phyloP scores from a whole-genome alignment of 2,113 vertebrate species.

The Alethe castanea region DNA sequence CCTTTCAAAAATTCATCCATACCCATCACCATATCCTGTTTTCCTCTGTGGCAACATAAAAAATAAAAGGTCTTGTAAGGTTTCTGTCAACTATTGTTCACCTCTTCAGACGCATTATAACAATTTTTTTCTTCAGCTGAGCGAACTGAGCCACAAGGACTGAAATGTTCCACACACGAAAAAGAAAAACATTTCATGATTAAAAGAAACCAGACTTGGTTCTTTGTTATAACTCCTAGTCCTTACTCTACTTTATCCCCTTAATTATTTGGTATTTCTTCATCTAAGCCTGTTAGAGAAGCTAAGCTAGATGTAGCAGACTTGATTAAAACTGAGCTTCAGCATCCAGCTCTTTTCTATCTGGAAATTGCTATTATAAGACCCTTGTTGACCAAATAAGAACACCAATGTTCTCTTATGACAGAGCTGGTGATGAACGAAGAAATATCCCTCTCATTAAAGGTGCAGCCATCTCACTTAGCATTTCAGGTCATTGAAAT shows the following conservation, averaged over 20 bases:
- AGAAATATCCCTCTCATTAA: not conserved
- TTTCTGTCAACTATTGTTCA: not conserved
- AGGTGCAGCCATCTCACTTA: not conserved
- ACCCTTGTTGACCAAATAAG: not conserved
- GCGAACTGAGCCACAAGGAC: not conserved
- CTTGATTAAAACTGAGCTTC: not conserved
- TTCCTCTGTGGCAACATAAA: not conserved
- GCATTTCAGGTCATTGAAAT: not conserved
- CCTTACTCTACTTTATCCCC: not conserved
- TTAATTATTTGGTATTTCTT: not conserved
- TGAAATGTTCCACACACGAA: not conserved
- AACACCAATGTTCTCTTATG: not conserved
- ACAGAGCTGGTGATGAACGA: not conserved
- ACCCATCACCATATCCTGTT: not conserved
- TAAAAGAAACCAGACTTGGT: not conserved
- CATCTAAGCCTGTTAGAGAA: not conserved
- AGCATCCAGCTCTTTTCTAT: not conserved
- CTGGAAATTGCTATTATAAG: not conserved
- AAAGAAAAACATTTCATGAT: not conserved
- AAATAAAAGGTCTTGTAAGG: not conserved
- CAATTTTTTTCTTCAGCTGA: not conserved
- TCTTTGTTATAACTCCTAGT: not conserved
- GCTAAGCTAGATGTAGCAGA: not conserved
- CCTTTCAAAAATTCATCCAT: not conserved
- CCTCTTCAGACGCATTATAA: not conserved